phyloP scores from a whole-genome alignment of 2,888 invertebrate species.

The Steinernema scapterisci region DNA sequence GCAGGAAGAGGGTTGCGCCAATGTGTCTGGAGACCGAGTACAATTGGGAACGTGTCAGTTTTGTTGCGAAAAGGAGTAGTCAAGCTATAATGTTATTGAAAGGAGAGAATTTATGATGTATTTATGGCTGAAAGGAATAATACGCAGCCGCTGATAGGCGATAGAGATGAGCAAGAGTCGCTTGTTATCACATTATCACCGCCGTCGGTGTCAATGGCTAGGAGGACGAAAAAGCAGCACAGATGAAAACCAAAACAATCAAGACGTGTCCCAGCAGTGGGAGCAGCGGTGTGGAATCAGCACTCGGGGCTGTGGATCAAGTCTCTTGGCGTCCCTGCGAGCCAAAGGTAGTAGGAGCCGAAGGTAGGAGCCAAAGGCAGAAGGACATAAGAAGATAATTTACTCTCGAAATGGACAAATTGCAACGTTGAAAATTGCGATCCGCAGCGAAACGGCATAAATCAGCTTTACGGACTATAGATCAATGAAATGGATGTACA shows the following conservation, averaged over 20 bases:
- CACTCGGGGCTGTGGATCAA: neutral
- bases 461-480: slow-evolving; percentile 33
- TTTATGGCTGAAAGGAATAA: slow-evolving; percentile 21
- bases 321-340: too few species aligned
- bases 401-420: slow-evolving; percentile 5
- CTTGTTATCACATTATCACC: slow-evolving; percentile 25
- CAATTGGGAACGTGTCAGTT: neutral
- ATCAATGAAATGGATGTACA: slow-evolving; percentile 30
- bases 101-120: slow-evolving; percentile 28
- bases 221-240: slow-evolving; percentile 27
- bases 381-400: too few species aligned
- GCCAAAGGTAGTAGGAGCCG: too few species aligned
- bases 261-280: neutral
- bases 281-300: neutral
- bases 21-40: neutral
- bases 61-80: slow-evolving; percentile 3
- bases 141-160: slow-evolving; percentile 16
- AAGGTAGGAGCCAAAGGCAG: too few species aligned
- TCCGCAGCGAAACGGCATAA: slow-evolving; percentile 20
- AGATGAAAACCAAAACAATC: slow-evolving; percentile 6
- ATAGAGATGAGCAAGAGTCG: slow-evolving; percentile 22
- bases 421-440: slow-evolving; percentile 2
- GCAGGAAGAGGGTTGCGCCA: neutral
- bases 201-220: neutral
- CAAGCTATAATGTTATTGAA: slow-evolving; percentile 17